Conservation (phyloP, 2,113 vertebrate species). For the Tenrec ecaudatus region DNA sequence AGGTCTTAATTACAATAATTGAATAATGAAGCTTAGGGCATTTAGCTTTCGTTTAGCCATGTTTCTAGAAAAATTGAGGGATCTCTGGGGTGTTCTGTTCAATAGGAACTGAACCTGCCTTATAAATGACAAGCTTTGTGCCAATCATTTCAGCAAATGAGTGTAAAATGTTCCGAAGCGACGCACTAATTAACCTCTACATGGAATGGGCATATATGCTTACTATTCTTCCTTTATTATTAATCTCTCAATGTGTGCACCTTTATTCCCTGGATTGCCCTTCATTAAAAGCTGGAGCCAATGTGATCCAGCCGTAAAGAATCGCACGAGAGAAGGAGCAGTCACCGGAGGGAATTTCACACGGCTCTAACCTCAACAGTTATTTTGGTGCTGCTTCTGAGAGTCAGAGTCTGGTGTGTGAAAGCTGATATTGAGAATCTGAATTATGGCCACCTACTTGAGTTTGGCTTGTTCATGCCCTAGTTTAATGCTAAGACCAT, state of each 20-base stretch:
- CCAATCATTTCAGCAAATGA: background rate
- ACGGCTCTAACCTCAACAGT: background rate
- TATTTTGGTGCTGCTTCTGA: background rate
- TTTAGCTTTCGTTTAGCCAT: conserved; percentile 17
- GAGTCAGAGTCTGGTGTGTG: background rate
- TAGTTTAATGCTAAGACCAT: conserved; percentile 33
- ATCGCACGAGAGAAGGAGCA: background rate
- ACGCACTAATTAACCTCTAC: background rate
- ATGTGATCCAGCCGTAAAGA: background rate
- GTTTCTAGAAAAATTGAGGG: conserved; percentile 19
- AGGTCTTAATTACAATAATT: background rate
- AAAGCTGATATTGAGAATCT: background rate
- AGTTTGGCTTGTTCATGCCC: background rate
- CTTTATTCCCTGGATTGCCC: background rate
- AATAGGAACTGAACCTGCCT: background rate
- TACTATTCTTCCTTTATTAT: background rate
- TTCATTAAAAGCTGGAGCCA: conserved; percentile 11
- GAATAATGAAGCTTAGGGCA: conserved; percentile 1
- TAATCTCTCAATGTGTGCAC: conserved; percentile 8
- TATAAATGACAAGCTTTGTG: background rate
- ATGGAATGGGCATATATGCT: background rate
- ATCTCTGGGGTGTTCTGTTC: background rate
- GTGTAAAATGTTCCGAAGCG: conserved; percentile 9
- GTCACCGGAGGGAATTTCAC: background rate
- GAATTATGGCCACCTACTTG: background rate